A percentile compares a stretch with the other conserved stretches of the same genome.
phyloP scores from a whole-genome alignment of 2,888 invertebrate genomes.

The Orchesella flavescens region DNA sequence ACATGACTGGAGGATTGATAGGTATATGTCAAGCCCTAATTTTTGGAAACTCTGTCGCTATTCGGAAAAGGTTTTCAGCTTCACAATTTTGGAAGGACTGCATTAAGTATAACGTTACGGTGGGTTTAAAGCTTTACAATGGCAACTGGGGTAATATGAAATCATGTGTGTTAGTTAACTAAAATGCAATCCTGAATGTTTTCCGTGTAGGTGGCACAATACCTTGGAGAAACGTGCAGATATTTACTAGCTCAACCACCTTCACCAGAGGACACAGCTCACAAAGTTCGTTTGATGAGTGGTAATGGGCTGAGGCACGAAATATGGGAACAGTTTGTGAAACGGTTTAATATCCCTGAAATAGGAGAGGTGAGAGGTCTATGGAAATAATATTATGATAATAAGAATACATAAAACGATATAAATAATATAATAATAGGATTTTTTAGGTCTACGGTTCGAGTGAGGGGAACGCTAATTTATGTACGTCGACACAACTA shows the following conservation, averaged over 20 bases:
- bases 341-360: conserved; percentile 86
- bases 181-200: not conserved
- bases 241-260: conserved; percentile 86
- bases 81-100: conserved; percentile 94
- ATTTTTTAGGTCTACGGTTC: too few relatives aligned
- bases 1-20: conserved; percentile 92
- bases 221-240: conserved; percentile 93
- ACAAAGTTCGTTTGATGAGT: conserved; percentile 86
- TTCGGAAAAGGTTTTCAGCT: conserved; percentile 94
- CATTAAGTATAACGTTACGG: conserved; percentile 93
- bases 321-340: conserved; percentile 92
- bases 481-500: conserved; percentile 5
- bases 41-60: conserved; percentile 88
- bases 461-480: conserved; percentile 88
- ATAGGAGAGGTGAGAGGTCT: conserved; percentile 88
- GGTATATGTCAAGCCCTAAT: conserved; percentile 84
- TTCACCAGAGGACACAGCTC: conserved; percentile 81
- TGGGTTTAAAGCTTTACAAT: too few relatives aligned
- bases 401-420: too few relatives aligned
- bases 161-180: too few relatives aligned
- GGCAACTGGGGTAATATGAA: too few relatives aligned
- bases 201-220: conserved; percentile 83
- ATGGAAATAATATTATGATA: too few relatives aligned
- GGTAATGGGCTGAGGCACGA: conserved; percentile 95
- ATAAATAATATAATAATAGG: too few relatives aligned